Evolutionary conservation across 2,797 vertebrate genomes (phyloP).

Genomic region (Artibeus lituratus): DNA sequence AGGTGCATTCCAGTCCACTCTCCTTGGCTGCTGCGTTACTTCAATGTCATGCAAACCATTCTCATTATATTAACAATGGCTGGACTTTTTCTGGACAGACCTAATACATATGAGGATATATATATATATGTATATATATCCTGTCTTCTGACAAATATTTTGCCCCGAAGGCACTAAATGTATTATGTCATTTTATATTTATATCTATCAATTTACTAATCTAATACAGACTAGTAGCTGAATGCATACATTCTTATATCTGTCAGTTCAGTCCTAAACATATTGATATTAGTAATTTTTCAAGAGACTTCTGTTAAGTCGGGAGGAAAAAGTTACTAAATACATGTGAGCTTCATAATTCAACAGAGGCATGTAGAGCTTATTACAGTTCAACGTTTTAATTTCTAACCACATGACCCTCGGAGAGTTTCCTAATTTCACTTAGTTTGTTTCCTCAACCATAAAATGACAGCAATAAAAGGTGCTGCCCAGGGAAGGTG

Average conservation of each 20-base stretch:
- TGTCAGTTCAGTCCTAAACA: not conserved
- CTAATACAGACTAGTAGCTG: not conserved
- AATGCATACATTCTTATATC: not conserved
- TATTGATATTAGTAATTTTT: not conserved
- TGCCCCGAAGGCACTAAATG: not conserved
- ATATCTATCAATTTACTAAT: not conserved
- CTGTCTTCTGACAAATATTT: not conserved
- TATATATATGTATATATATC: not conserved
- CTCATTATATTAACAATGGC: no score
- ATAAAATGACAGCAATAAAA: not conserved
- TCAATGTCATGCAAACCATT: not conserved
- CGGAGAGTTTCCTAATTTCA: not conserved
- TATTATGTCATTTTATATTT: not conserved
- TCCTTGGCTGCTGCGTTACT: not conserved
- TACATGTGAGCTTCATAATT: not conserved
- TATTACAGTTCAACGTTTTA: not conserved
- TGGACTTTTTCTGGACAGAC: no score
- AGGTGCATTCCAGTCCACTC: not conserved
- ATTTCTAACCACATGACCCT: not conserved
- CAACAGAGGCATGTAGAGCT: not conserved
- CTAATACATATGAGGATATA: no score
- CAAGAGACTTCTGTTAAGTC: slow-evolving; percentile 20
- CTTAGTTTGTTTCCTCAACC: not conserved
- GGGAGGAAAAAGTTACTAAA: not conserved
- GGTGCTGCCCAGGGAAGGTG: not conserved